Conservation (phyloP, 2,113 vertebrate genomes). For the Serinus canaria region DNA sequence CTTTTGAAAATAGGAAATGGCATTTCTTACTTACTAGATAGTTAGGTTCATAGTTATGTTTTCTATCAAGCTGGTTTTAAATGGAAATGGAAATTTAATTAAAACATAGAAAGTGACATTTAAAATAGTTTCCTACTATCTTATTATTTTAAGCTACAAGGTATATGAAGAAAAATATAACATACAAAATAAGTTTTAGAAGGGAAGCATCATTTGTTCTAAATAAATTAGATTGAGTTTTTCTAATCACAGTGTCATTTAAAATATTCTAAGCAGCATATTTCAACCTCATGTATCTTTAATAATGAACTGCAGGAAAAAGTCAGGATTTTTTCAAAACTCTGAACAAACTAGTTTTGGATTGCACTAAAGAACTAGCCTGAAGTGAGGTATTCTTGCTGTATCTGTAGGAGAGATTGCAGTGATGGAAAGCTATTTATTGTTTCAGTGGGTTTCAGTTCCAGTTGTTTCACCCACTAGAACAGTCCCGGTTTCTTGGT, state of each 20-base stretch:
- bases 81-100: neutral
- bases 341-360: neutral
- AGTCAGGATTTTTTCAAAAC: neutral
- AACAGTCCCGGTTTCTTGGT: neutral
- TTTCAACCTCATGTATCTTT: neutral
- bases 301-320: neutral
- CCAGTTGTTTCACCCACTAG: neutral
- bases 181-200: neutral
- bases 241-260: neutral
- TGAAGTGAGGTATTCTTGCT: neutral
- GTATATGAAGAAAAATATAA: neutral
- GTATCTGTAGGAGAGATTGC: neutral
- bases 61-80: neutral
- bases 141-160: neutral
- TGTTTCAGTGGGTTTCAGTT: constrained; percentile 16
- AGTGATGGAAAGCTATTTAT: neutral
- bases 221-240: neutral
- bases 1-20: neutral
- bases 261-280: neutral
- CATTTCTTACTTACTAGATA: neutral
- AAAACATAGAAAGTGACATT: neutral
- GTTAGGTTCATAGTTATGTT: neutral
- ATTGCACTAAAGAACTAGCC: neutral
- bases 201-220: neutral
- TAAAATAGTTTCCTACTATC: neutral